These are phyloP conservation scores for Bombus vancouverensis DNA, from an alignment of 1,140 invertebrate genomes.

Conservation along the genomic window DNA sequence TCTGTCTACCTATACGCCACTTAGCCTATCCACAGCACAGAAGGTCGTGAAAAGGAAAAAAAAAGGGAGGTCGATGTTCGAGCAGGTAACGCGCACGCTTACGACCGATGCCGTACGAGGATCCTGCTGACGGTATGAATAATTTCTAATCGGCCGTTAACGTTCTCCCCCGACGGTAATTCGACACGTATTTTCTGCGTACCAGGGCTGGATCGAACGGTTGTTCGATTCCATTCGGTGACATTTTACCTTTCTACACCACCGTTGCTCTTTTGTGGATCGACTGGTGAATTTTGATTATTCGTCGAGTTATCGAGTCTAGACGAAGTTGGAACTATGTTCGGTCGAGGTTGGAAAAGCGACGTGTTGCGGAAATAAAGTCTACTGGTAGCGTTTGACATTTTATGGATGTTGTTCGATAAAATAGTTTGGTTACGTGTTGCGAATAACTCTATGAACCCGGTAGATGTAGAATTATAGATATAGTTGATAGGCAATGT, in stretches of 20 bases:
- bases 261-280: neutral
- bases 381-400: neutral
- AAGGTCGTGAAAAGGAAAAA: slow-evolving; percentile 5
- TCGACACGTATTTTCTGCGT: slow-evolving; percentile 30
- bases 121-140: slow-evolving; percentile 55
- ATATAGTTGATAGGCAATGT: neutral
- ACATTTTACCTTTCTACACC: neutral
- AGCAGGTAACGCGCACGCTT: slow-evolving; percentile 58
- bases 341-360: neutral
- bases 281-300: slow-evolving; percentile 7
- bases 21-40: slow-evolving; percentile 4
- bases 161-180: slow-evolving; percentile 45
- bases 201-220: neutral
- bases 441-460: neutral
- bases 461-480: neutral
- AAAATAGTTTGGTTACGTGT: neutral
- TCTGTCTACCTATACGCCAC: slow-evolving; percentile 1
- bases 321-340: neutral
- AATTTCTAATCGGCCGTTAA: slow-evolving; percentile 71
- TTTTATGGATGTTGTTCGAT: neutral
- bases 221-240: slow-evolving; percentile 19
- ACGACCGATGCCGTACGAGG: slow-evolving; percentile 20
- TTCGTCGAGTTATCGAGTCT: neutral
- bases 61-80: slow-evolving; percentile 1
- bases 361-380: neutral